A percentile compares a stretch with the other conserved stretches of the same genome.
phyloP scores from a whole-genome alignment of 1,140 invertebrate genomes.

The Apis laboriosa region DNA sequence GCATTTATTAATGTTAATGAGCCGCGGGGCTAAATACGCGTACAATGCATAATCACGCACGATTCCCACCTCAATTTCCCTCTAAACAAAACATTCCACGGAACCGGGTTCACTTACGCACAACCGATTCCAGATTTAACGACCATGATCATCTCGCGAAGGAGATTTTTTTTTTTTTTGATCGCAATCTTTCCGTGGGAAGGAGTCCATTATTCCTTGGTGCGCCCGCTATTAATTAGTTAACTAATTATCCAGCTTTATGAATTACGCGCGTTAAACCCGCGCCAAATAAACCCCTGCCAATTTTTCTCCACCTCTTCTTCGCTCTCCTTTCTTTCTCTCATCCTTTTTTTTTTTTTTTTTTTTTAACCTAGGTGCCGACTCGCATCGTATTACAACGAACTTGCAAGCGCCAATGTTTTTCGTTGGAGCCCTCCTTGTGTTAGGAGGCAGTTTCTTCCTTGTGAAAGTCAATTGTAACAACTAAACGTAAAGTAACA shows the following conservation, averaged over 20 bases:
- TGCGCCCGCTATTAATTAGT: slow-evolving; percentile 59
- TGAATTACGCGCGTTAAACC: slow-evolving; percentile 11
- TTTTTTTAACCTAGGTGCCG: background rate
- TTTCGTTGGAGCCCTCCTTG: background rate
- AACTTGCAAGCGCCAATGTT: slow-evolving; percentile 22
- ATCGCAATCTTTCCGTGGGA: slow-evolving; percentile 56
- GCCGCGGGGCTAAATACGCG: slow-evolving; percentile 32
- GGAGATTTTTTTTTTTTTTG: slow-evolving; percentile 41
- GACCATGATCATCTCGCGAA: slow-evolving; percentile 34
- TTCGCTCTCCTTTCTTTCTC: background rate
- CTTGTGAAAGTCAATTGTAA: slow-evolving; percentile 23
- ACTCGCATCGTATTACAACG: slow-evolving; percentile 16
- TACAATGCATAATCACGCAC: slow-evolving; percentile 41
- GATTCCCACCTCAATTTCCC: slow-evolving; percentile 57
- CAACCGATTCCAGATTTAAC: slow-evolving; percentile 31
- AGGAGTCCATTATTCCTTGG: slow-evolving; percentile 31
- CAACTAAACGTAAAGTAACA: background rate
- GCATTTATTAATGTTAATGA: slow-evolving; percentile 54
- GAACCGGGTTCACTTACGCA: background rate
- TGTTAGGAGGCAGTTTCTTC: background rate
- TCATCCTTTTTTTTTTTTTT: background rate
- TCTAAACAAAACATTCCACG: slow-evolving; percentile 51
- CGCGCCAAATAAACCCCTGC: slow-evolving; percentile 34
- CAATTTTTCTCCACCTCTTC: slow-evolving; percentile 12
- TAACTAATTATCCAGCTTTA: slow-evolving; percentile 44